Evolutionary conservation across 2,797 vertebrate species (phyloP), one percentile per base, ranked within the genome.

Genomic region (Sciaenops ocellatus): DNA sequence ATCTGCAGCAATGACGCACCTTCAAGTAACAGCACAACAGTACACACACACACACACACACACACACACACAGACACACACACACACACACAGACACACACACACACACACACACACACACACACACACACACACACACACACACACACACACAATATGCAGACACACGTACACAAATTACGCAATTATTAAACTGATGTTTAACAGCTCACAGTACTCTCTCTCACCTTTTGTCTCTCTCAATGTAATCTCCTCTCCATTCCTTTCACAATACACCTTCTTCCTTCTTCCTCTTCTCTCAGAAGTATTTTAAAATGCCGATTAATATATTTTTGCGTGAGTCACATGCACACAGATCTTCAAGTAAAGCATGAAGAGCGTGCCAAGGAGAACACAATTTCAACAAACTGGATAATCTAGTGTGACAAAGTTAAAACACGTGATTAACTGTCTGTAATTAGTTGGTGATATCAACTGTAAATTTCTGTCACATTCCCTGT

Each of bases 1-100:
- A 93, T 90, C 91, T 93, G 93, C 88, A 85, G 66, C 79, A 63
- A 77, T 89, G 85, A 90, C 80, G 79, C 67, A 90, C 73, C 83
- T 64, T 85, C 55, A 63, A 80, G 76, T 44, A 66, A 64, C 34
- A 69, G 65, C 34, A 22, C 30, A 41, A 76, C 47, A 81, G 41
- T 18, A 71, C 64, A 65, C 64, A 78, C 69, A 61, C 51, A 52
- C 34, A 70, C 2, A 12, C 34, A 65, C 4, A 51, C 30, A 17
- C 51, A 66, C 20, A n/a, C n/a, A n/a, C n/a, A n/a, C n/a, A n/a
- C n/a, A n/a, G n/a, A 60, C 42, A 56, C 30, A 72, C 2, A 13
- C 38, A 65, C 3, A 51, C 30, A 17, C 47, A 66, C n/a, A 38
- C 34, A 38, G 9, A 38, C 34, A 2, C 34, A 82, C 34, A 34